Evolutionary conservation across 2,797 vertebrate genomes (phyloP).

Genomic region (Dryobates pubescens): DNA sequence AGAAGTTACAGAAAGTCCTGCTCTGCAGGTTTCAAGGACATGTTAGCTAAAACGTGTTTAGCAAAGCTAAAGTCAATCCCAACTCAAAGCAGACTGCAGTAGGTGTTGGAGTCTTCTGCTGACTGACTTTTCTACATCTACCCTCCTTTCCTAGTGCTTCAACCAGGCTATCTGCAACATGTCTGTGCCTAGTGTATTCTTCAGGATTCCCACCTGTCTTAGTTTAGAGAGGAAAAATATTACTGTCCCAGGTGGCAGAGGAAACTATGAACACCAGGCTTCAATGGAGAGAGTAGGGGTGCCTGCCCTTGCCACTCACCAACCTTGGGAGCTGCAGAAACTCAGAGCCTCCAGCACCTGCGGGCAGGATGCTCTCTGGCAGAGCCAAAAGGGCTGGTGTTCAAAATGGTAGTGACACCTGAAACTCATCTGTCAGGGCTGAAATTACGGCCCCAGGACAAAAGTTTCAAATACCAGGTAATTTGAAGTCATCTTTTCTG

Average conservation of each 20-base stretch:
- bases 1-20: background rate
- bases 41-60: background rate
- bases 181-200: background rate
- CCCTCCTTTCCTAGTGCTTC: background rate
- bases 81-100: background rate
- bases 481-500: background rate
- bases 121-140: background rate
- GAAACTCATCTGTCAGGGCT: background rate
- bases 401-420: background rate
- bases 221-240: background rate
- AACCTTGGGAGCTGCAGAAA: background rate
- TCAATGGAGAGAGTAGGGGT: background rate
- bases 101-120: background rate
- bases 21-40: background rate
- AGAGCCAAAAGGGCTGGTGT: background rate
- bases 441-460: background rate
- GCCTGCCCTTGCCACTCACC: background rate
- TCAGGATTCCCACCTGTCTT: background rate
- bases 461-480: background rate
- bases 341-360: background rate
- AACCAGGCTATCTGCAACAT: background rate
- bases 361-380: background rate
- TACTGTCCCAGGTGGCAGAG: background rate
- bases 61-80: background rate
- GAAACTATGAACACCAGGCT: accelerated